Base-by-base conservation (phyloP, 2,888 invertebrate genomes). In the Neoitamus cyanurus region DNA sequence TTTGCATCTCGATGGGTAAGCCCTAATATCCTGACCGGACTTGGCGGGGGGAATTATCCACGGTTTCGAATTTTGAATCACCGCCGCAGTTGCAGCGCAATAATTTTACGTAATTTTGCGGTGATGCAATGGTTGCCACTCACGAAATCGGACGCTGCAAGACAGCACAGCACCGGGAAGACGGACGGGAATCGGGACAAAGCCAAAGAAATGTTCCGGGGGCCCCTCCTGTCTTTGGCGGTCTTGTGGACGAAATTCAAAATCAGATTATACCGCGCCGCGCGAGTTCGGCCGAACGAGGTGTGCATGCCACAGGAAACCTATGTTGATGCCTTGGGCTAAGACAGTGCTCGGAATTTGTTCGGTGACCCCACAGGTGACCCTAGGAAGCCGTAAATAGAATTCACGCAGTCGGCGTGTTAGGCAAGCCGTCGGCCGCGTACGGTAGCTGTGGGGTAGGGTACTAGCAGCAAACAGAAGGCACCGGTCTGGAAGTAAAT, bases 371-470 rank as follows among this genome's bases (percentile, higher is more conserved):
- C 75, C 31, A 83, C 13, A 30, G 78, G 37, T 85, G 85, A 85
- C 85, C 85, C 83, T 72, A 85, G 78, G 85, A 85, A 85, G 85
- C 85, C 85, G 83, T 85, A 85, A 85, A 85, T 85, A 85, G 85
- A 85, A 85, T 83, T 83, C 83, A 85, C 83, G 85, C 85, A 85
- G 69, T 69, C 69, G 69, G 69, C 82, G 34, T 37, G 37, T 82
- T 69, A 69, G 20, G 69, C 68, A 69, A 82, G 69, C 7, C 37
- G 37, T 30, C 5, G n/a, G 58, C 7, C 37, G 37, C 68, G 31
- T 28, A 82, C 69, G 36, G 69, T 69, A 69, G 69, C 36, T n/a
- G 69, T 15, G n/a, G 9, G 9, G 9, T 58, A 20, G 58, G 15
- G 58, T 58, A 42, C 58, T 58, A 20, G 20, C 15, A 20, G 58